Conservation (phyloP, 2,888 invertebrate genomes). For the Trachelus troglodyta region DNA sequence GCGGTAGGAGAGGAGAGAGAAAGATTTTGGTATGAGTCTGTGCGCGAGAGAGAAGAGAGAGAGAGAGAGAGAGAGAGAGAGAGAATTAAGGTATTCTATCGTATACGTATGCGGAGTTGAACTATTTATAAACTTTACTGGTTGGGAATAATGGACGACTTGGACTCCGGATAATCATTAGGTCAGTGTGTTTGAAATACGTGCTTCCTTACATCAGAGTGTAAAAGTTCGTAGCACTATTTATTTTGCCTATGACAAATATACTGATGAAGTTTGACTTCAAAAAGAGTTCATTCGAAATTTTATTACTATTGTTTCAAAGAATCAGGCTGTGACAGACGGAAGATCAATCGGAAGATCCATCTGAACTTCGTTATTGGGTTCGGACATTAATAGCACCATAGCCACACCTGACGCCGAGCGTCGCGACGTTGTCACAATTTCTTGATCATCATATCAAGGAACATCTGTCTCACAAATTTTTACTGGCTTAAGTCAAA, state of each 20-base stretch:
- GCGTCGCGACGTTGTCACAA: conserved; percentile 4
- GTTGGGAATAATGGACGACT: neutral
- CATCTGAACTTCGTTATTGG: neutral
- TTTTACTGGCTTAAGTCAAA: neutral
- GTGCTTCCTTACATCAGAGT: neutral
- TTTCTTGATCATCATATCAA: neutral
- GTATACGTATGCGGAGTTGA: neutral
- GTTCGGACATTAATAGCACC: conserved; percentile 4
- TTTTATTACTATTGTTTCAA: neutral
- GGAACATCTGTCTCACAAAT: neutral
- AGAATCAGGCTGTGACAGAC: neutral
- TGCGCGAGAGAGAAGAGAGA: neutral
- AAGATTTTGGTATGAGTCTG: no score
- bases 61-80: neutral
- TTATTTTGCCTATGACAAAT: neutral
- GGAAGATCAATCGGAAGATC: neutral
- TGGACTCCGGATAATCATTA: neutral
- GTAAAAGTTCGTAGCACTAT: neutral
- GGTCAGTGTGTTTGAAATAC: neutral
- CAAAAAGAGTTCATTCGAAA: neutral
- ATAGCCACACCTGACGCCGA: neutral
- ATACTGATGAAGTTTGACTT: neutral
- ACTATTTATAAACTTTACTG: neutral
- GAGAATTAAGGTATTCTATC: neutral
- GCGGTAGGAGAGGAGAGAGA: neutral